Conservation (phyloP, 2,113 vertebrate genomes). For the Myrmophylax atrothorax region DNA sequence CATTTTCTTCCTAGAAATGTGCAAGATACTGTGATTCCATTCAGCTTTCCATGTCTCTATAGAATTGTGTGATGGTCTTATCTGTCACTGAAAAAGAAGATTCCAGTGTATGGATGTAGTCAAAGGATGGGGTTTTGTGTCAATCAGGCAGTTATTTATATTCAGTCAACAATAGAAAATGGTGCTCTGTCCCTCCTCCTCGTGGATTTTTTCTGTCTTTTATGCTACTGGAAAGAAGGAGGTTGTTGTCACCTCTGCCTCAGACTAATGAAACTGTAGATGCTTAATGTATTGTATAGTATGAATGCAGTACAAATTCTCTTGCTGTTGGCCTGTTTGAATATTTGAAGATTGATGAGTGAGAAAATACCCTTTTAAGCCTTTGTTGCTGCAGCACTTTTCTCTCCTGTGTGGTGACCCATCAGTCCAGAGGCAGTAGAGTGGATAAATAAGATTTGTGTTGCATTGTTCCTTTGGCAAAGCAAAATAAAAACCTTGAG, state of each 20-base stretch:
- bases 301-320: background rate
- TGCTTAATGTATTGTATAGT: background rate
- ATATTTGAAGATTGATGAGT: background rate
- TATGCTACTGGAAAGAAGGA: slow-evolving; percentile 5
- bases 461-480: background rate
- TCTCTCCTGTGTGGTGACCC: background rate
- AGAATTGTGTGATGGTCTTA: background rate
- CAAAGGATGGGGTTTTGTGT: background rate
- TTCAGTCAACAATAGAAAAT: background rate
- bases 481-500: background rate
- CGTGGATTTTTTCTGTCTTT: background rate
- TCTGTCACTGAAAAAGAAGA: background rate
- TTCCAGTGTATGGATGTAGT: background rate
- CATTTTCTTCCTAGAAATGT: background rate
- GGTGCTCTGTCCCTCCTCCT: slow-evolving; percentile 6
- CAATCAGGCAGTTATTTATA: slow-evolving; percentile 33
- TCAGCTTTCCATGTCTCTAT: background rate
- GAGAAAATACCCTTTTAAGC: background rate
- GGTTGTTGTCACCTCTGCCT: background rate
- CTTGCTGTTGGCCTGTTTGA: background rate
- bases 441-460: background rate
- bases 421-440: background rate
- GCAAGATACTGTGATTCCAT: background rate
- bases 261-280: background rate
- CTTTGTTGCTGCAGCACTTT: background rate